These are phyloP conservation scores for Danaus melanippus DNA, from an alignment of 1,140 invertebrate genomes.

Conservation along the genomic window DNA sequence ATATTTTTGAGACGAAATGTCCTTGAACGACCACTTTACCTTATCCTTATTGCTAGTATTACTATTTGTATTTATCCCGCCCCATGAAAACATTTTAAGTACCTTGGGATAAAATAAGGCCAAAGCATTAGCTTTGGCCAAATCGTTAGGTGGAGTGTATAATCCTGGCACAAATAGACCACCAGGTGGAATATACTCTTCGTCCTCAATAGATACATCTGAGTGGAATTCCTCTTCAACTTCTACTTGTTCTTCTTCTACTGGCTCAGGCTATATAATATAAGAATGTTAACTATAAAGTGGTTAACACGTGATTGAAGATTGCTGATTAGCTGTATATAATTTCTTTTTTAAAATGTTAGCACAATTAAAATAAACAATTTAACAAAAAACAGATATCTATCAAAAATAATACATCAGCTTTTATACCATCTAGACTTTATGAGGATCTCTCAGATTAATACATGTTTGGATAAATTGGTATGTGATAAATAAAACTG, in stretches of 20 bases:
- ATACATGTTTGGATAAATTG: no score
- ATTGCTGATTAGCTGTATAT: no score
- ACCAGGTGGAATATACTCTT: slow-evolving; percentile 61
- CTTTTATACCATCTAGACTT: no score
- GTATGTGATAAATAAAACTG: no score
- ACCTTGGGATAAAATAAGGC: slow-evolving; percentile 57
- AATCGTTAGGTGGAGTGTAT: slow-evolving; percentile 52
- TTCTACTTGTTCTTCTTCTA: slow-evolving; percentile 35
- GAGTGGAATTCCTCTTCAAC: slow-evolving; percentile 55
- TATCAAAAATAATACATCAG: not conserved
- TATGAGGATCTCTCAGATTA: no score
- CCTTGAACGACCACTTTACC: not conserved
- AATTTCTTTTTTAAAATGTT: no score
- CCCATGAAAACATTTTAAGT: slow-evolving; percentile 1
- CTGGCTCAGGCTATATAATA: slow-evolving; percentile 15
- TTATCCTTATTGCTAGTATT: not conserved
- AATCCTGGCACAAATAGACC: slow-evolving; percentile 59
- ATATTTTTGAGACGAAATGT: slow-evolving; percentile 1
- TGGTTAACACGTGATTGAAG: no score
- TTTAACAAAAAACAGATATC: not conserved
- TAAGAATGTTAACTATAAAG: no score
- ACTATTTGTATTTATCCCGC: not conserved
- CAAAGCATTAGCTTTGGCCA: slow-evolving; percentile 54
- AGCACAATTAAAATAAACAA: not conserved
- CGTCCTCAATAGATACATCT: slow-evolving; percentile 48